These are phyloP conservation scores for Ladona fulva DNA, from an alignment of 1,140 invertebrate genomes.

Conservation along the genomic window DNA sequence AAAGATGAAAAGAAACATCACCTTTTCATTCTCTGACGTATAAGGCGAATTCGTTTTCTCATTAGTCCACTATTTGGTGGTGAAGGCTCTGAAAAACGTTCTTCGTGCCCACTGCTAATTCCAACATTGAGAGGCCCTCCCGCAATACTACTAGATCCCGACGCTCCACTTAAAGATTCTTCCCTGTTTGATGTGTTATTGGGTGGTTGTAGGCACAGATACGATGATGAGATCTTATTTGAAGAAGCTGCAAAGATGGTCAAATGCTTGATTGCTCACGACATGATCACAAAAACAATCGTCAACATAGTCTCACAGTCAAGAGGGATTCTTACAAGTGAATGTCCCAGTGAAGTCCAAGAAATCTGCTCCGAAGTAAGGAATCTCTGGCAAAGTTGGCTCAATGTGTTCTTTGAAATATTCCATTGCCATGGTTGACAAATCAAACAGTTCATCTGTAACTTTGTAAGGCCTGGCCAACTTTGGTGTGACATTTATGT, in stretches of 20 bases:
- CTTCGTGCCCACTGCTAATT: not conserved
- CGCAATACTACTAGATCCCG: conserved; percentile 32
- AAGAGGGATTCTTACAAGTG: conserved; percentile 45
- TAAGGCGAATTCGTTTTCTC: conserved; percentile 72
- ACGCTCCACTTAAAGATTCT: conserved; percentile 52
- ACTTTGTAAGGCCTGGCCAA: conserved; percentile 75
- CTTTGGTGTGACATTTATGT: conserved; percentile 71
- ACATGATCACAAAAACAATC: no score
- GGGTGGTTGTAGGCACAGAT: not conserved
- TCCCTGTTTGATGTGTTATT: conserved; percentile 30
- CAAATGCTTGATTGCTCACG: not conserved
- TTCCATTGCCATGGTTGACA: conserved; percentile 88
- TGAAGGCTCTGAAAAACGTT: conserved; percentile 34
- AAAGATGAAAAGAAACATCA: no score
- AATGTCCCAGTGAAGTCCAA: conserved; percentile 55
- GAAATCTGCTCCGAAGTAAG: conserved; percentile 76
- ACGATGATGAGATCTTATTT: conserved; percentile 16
- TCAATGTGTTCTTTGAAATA: conserved; percentile 87
- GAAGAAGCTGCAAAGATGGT: conserved; percentile 17
- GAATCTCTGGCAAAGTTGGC: conserved; percentile 73
- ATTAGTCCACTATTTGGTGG: conserved; percentile 46
- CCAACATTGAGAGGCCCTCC: conserved; percentile 13
- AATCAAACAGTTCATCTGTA: conserved; percentile 83
- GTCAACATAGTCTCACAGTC: not conserved
- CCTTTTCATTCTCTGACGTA: conserved; percentile 80